These are phyloP conservation scores for Leptopilina syphax DNA, from an alignment of 2,888 invertebrate genomes.

Conservation along the genomic window DNA sequence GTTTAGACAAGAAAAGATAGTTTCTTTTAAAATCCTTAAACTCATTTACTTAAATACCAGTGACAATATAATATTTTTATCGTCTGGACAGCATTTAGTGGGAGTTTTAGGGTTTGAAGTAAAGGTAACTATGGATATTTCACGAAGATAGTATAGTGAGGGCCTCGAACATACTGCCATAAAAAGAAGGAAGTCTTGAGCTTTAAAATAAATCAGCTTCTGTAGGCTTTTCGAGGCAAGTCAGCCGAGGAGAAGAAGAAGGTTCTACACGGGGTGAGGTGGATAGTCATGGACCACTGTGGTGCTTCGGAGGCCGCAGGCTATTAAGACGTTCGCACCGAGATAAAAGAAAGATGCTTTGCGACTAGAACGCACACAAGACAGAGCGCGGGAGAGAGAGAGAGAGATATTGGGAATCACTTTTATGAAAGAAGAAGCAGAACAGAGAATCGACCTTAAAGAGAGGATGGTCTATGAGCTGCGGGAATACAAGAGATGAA, in stretches of 20 bases:
- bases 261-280: slow-evolving; percentile 35
- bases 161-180: slow-evolving; percentile 24
- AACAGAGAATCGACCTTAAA: slow-evolving; percentile 42
- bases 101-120: slow-evolving; percentile 22
- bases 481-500: slow-evolving; percentile 54
- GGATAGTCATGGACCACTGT: slow-evolving; percentile 39
- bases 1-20: no score
- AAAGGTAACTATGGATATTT: background rate
- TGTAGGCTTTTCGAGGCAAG: slow-evolving; percentile 30
- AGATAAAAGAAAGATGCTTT: slow-evolving; percentile 65
- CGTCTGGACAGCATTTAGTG: background rate
- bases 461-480: slow-evolving; percentile 44
- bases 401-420: slow-evolving; percentile 42
- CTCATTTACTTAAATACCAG: no score
- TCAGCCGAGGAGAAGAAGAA: slow-evolving; percentile 26
- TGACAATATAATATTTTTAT: background rate
- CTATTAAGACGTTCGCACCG: slow-evolving; percentile 69
- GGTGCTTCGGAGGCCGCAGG: slow-evolving; percentile 53
- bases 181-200: slow-evolving; percentile 32
- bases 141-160: slow-evolving; percentile 4
- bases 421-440: slow-evolving; percentile 27
- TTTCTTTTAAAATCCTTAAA: no score
- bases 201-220: slow-evolving; percentile 41
- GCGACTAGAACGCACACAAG: slow-evolving; percentile 30
- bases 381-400: slow-evolving; percentile 1